A percentile compares a stretch with the other conserved stretches of the same genome.
Evolutionary conservation across 2,113 vertebrate species (phyloP).

Genomic region (Pipra filicauda): DNA sequence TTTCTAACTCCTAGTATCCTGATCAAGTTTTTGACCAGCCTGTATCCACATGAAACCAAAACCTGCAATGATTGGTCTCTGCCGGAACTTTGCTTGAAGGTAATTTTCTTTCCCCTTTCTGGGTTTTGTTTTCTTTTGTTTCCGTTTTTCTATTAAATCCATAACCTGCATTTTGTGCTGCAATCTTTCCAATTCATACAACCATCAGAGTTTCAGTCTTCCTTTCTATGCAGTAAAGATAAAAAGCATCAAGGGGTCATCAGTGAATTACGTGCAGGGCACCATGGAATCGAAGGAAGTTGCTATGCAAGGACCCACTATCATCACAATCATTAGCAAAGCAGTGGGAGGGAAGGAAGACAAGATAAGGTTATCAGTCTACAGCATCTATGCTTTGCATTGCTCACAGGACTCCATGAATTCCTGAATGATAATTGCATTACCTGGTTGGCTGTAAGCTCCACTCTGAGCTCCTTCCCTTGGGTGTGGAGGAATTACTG

Average conservation of each 20-base stretch:
- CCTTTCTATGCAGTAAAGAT: background rate
- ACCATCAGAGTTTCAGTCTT: background rate
- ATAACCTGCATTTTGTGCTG: background rate
- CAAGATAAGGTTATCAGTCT: constrained; percentile 17
- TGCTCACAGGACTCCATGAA: background rate
- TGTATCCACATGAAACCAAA: background rate
- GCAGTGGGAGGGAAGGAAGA: constrained; percentile 35
- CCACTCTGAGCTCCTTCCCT: background rate
- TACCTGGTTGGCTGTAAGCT: background rate
- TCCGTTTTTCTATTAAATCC: background rate
- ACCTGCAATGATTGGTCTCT: background rate
- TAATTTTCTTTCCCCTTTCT: background rate
- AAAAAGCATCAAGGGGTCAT: background rate
- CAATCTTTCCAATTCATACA: background rate
- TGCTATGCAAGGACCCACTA: background rate
- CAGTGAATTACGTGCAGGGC: background rate
- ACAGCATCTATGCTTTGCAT: background rate
- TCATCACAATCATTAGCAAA: constrained; percentile 26
- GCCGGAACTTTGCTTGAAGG: background rate
- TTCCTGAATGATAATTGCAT: constrained; percentile 42
- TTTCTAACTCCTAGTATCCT: background rate
- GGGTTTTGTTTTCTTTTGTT: background rate
- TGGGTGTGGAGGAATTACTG: background rate
- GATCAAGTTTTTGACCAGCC: background rate
- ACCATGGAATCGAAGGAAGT: background rate